A percentile compares a stretch with the other conserved stretches of the same genome.
phyloP scores from a whole-genome alignment of 2,888 invertebrate species.

The Ellobium chinense region DNA sequence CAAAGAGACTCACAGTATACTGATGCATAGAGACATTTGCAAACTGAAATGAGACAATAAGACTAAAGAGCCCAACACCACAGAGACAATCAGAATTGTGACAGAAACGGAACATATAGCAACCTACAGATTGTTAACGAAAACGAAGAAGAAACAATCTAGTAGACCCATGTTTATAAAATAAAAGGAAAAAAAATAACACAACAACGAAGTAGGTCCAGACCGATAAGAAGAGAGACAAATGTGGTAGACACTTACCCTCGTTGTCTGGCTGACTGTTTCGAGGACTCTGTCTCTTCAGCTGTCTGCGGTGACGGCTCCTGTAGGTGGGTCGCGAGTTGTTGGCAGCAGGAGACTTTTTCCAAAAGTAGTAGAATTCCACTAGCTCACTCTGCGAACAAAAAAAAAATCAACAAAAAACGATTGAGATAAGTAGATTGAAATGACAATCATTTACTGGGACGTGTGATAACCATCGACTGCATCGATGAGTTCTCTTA shows the following conservation, averaged over 20 bases:
- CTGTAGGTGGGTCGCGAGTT: constrained; percentile 92
- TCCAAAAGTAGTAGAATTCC: constrained; percentile 99
- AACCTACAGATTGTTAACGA: no score
- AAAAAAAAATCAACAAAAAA: constrained; percentile 24
- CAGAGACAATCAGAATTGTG: no score
- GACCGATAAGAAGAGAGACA: neutral
- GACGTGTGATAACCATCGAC: neutral
- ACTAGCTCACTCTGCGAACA: constrained; percentile 91
- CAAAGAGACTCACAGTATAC: no score
- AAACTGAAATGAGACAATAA: no score
- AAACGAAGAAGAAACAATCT: no score
- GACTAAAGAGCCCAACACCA: no score
- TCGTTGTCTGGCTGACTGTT: constrained; percentile 52
- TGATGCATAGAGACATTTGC: no score
- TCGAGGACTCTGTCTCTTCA: constrained; percentile 64
- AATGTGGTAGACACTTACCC: constrained; percentile 11
- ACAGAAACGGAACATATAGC: no score
- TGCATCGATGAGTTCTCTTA: no score
- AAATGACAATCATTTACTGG: neutral
- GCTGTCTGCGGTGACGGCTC: constrained; percentile 82
- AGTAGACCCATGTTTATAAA: no score
- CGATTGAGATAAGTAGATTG: neutral
- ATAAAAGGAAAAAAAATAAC: no score
- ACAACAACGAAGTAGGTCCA: neutral
- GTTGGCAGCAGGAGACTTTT: constrained; percentile 98